phyloP scores from a whole-genome alignment of 2,888 invertebrate species.

The Ecliptopera silaceata region DNA sequence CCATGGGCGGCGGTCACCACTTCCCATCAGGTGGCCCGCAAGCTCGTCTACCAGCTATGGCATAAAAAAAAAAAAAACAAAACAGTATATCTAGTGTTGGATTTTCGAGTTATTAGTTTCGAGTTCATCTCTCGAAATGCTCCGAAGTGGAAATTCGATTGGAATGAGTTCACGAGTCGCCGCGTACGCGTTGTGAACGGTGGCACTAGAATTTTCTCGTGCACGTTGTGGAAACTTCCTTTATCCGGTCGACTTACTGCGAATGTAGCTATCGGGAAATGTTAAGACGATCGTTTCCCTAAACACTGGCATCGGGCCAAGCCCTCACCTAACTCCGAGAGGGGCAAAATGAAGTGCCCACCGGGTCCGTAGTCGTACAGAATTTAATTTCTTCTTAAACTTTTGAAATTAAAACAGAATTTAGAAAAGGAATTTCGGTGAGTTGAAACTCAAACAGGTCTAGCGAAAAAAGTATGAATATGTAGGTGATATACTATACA shows the following conservation, averaged over 20 bases:
- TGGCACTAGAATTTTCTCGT: constrained; percentile 47
- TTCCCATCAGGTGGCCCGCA: too few relatives aligned
- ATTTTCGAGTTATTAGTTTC: too few relatives aligned
- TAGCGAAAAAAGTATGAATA: too few relatives aligned
- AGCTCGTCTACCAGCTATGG: too few relatives aligned
- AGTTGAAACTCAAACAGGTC: background rate
- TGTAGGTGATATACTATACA: too few relatives aligned
- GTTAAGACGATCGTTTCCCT: constrained; percentile 62
- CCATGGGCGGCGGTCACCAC: too few relatives aligned
- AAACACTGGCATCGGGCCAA: constrained; percentile 67
- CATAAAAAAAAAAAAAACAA: too few relatives aligned
- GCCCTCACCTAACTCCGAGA: constrained; percentile 47
- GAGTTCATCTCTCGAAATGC: constrained; percentile 29
- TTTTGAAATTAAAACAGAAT: background rate
- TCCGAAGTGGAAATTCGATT: constrained; percentile 60
- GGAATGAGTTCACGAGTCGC: constrained; percentile 61
- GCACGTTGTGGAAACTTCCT: constrained; percentile 64
- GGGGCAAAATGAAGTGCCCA: constrained; percentile 33
- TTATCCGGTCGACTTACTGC: constrained; percentile 58
- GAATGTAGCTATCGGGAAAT: constrained; percentile 65
- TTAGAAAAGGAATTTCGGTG: background rate
- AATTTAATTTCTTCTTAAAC: background rate
- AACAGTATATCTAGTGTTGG: too few relatives aligned
- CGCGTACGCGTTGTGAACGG: constrained; percentile 52
- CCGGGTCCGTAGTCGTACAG: background rate